phyloP scores from a whole-genome alignment of 2,113 vertebrate genomes.

The Ondatra zibethicus region DNA sequence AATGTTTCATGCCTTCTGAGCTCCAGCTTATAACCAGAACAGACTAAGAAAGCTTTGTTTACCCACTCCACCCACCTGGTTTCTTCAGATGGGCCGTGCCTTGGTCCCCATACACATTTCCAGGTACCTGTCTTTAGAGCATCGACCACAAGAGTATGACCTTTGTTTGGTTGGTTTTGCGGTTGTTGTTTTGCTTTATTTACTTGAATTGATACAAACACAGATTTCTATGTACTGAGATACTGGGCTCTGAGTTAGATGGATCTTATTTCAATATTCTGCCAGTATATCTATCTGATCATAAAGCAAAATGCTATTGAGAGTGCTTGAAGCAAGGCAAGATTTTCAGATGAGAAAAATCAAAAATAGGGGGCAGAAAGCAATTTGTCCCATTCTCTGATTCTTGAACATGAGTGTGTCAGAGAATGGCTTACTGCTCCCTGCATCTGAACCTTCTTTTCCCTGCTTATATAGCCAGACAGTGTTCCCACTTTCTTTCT shows the following conservation, averaged over 20 bases:
- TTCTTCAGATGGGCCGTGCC: background rate
- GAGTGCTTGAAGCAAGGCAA: background rate
- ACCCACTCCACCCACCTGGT: background rate
- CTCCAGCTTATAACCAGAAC: background rate
- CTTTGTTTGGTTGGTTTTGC: background rate
- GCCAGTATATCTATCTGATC: background rate
- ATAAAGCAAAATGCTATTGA: background rate
- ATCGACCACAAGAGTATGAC: background rate
- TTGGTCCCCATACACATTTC: background rate
- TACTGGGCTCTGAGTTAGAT: background rate
- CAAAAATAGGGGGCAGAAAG: background rate
- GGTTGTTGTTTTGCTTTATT: background rate
- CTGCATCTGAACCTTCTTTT: background rate
- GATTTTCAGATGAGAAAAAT: slow-evolving; percentile 1
- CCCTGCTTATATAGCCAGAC: background rate
- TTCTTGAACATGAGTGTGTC: background rate
- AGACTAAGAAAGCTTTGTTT: background rate
- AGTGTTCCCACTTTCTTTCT: background rate
- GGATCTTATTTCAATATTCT: background rate
- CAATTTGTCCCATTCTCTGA: background rate
- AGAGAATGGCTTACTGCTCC: background rate
- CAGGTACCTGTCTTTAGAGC: background rate
- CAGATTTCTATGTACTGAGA: slow-evolving; percentile 1
- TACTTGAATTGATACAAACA: background rate
- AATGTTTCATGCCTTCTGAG: background rate